phyloP scores from a whole-genome alignment of 2,113 vertebrate genomes.

The Planiliza haematocheilus region DNA sequence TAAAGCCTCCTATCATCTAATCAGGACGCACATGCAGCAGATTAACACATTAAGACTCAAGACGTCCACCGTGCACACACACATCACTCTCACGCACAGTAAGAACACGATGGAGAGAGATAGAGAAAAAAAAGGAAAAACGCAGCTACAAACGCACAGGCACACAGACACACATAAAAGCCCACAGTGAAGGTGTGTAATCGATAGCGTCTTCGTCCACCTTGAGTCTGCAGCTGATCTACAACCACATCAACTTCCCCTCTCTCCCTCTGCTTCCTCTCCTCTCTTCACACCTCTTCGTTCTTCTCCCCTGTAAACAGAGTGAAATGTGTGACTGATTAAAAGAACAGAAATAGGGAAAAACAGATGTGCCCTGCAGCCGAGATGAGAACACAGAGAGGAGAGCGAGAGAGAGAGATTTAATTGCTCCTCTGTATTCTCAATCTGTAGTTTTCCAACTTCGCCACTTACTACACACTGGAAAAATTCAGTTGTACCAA shows the following conservation, averaged over 20 bases:
- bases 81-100: background rate
- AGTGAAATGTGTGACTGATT: slow-evolving; percentile 29
- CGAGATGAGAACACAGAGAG: background rate
- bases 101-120: slow-evolving; percentile 2
- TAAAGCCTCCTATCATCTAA: slow-evolving; percentile 19
- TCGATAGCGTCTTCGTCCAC: slow-evolving; percentile 51
- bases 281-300: slow-evolving; percentile 8
- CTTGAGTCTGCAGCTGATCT: slow-evolving; percentile 30
- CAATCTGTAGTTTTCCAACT: background rate
- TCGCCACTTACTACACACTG: background rate
- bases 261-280: background rate
- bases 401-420: too few relatives aligned
- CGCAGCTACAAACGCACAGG: slow-evolving; percentile 19
- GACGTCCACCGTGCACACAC: background rate
- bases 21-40: slow-evolving; percentile 20
- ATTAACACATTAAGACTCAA: background rate
- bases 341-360: background rate
- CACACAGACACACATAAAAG: background rate
- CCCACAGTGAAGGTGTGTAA: slow-evolving; percentile 7
- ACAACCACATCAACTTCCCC: background rate
- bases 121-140: background rate
- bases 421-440: background rate
- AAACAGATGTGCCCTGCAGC: slow-evolving; percentile 20
- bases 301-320: slow-evolving; percentile 38
- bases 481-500: background rate